Evolutionary conservation across 2,113 vertebrate genomes (phyloP), one percentile per base, ranked within the genome.

Genomic region (Laticauda laticaudata): DNA sequence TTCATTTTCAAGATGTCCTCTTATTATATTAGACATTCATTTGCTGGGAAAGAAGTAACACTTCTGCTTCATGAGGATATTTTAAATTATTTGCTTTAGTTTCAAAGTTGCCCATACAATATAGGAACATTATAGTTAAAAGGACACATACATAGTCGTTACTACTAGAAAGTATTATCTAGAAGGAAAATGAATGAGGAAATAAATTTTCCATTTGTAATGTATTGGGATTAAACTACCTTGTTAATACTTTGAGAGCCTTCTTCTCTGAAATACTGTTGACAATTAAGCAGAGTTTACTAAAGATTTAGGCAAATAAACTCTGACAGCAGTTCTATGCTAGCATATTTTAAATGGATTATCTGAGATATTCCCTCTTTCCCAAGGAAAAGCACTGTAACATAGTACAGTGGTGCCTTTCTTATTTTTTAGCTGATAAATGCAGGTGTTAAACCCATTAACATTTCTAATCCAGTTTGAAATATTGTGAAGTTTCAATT

Each of bases 1-100:
- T 97, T 95, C 92, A 95, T 94, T 95, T 96, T 11, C 23, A 95
- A 96, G 95, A 93, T 94, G 61, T 89, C 96, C 91, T 0, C 34
- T 53, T 94, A 91, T n/a, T 93, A 81, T 2, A 0, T 75, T 3
- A 87, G 10, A 54, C 87, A 2, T 21, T 3, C 88, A 87, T 94
- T 93, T 93, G 26, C 11, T 48, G 14, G 8, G 26, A 75, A 24
- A 0, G 64, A 43, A 18, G 53, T 34, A 24, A 89, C 87, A 85
- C 43, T 91, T 87, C 85, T 53, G 24, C 39, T 43, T 59, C 10
- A 24, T 51, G 12, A 81, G 18, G 34, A 51, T 81, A 61, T 81
- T 55, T 26, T 10, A 34, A 88, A 56, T 81, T 75, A 88, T 57
- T 45, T 81, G 29, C 21, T 51, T 48, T 75, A n/a, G 51, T 91